Percentiles rank a stretch among this genome's conserved stretches.
Conservation (phyloP, 92 coral and sea anemone genomes). For the Porites cylindrica region DNA sequence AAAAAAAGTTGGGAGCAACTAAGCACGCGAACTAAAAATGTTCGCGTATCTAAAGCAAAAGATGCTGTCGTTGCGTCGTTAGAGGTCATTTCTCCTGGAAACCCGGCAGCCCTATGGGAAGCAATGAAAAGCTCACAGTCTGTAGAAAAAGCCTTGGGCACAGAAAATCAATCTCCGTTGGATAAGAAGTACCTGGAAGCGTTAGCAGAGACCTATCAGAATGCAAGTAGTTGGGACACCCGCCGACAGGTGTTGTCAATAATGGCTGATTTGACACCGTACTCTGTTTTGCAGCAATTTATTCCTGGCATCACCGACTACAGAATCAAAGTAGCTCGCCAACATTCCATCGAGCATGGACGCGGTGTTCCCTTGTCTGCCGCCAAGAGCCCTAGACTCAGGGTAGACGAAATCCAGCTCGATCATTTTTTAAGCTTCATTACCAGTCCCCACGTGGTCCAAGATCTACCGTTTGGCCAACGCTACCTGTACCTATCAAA, state of each 20-base stretch:
- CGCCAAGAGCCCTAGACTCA: conserved; percentile 57
- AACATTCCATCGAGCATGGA: conserved; percentile 47
- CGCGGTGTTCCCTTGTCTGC: conserved; percentile 57
- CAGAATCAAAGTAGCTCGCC: conserved; percentile 50
- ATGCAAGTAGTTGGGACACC: conserved; percentile 65
- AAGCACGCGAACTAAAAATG: conserved; percentile 32
- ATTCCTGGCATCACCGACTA: conserved; percentile 62
- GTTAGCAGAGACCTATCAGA: conserved; percentile 56
- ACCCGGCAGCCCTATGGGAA: conserved; percentile 28
- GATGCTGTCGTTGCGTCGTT: conserved; percentile 41
- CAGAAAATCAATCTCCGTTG: background rate
- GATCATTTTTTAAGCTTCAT: conserved; percentile 62
- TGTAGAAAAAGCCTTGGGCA: conserved; percentile 4
- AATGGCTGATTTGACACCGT: conserved; percentile 70
- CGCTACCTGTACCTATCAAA: too few species aligned
- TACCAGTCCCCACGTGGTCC: conserved; percentile 52
- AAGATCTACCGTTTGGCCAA: background rate
- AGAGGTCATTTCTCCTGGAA: conserved; percentile 41
- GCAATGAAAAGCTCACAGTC: conserved; percentile 7
- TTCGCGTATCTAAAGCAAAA: conserved; percentile 33
- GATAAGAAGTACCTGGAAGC: conserved; percentile 55
- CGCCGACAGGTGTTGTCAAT: conserved; percentile 64
- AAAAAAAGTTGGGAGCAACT: conserved; percentile 43
- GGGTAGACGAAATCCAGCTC: conserved; percentile 47
- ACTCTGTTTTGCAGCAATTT: conserved; percentile 54